Percentiles rank a stretch among this genome's conserved stretches.
phyloP scores from a whole-genome alignment of 1,140 invertebrate species.

The Atta texana region DNA sequence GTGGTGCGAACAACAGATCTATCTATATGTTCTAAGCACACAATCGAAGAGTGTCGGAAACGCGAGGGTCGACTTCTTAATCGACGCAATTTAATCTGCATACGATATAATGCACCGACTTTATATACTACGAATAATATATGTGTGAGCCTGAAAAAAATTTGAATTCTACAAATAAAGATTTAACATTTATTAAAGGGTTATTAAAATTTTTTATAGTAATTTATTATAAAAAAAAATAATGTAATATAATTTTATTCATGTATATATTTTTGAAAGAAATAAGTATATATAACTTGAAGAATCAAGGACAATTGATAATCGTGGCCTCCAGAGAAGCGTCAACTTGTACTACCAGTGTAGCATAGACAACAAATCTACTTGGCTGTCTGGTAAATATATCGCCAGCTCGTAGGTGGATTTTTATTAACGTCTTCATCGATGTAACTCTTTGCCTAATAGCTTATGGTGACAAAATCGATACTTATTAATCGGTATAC shows the following conservation, averaged over 20 bases:
- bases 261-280: background rate
- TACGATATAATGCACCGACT: background rate
- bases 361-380: slow-evolving; percentile 1
- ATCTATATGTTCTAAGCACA: slow-evolving; percentile 58
- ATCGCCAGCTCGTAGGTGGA: background rate
- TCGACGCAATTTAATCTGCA: slow-evolving; percentile 43
- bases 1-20: slow-evolving; percentile 72
- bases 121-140: background rate
- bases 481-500: background rate
- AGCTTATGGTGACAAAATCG: background rate
- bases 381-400: background rate
- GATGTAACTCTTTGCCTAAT: background rate
- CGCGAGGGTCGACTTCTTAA: slow-evolving; percentile 8
- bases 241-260: too few relatives aligned
- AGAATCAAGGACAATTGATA: slow-evolving; percentile 8
- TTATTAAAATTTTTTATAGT: slow-evolving; percentile 9
- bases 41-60: slow-evolving; percentile 19
- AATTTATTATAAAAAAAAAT: too few relatives aligned
- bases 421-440: background rate
- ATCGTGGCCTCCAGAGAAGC: background rate
- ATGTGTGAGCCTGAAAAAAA: background rate
- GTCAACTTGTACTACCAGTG: background rate
- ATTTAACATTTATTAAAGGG: background rate
- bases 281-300: background rate
- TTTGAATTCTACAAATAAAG: background rate